A percentile compares a stretch with the other conserved stretches of the same genome.
phyloP scores from a whole-genome alignment of 2,888 invertebrate species.

The Cerastoderma edule region DNA sequence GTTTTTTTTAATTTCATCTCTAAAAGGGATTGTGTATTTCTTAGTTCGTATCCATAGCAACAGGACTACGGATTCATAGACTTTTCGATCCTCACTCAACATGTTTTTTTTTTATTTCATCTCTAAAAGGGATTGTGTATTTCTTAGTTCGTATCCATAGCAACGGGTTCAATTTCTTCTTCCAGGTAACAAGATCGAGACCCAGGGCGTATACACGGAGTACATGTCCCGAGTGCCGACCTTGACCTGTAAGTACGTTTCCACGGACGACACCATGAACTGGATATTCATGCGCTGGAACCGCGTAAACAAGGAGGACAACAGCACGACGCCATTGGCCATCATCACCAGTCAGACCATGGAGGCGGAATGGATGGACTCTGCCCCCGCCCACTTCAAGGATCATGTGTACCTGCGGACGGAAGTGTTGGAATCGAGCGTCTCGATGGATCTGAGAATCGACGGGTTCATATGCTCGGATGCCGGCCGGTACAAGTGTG shows the following conservation, averaged over 20 bases:
- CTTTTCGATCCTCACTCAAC: too few species aligned
- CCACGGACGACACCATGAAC: background rate
- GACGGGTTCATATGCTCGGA: constrained; percentile 41
- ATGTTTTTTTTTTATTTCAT: too few species aligned
- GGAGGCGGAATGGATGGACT: constrained; percentile 19
- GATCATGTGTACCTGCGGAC: constrained; percentile 29
- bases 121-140: too few species aligned
- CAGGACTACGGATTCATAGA: too few species aligned
- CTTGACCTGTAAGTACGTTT: constrained; percentile 28
- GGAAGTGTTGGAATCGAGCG: background rate
- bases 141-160: too few species aligned
- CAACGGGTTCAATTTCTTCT: too few species aligned
- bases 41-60: too few species aligned
- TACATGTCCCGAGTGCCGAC: constrained; percentile 19
- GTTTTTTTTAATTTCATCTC: too few species aligned
- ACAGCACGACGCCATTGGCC: constrained; percentile 7
- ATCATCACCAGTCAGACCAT: background rate
- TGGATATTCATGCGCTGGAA: constrained; percentile 42
- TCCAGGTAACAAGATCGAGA: constrained; percentile 13
- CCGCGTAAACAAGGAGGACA: background rate
- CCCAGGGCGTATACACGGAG: constrained; percentile 6
- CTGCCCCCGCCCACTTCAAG: constrained; percentile 26
- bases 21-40: too few species aligned
- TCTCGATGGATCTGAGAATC: constrained; percentile 28
- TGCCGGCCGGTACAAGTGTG: constrained; percentile 37